These are phyloP conservation scores for Thaumetopoea pityocampa DNA, from an alignment of 1,140 invertebrate genomes.

Conservation along the genomic window DNA sequence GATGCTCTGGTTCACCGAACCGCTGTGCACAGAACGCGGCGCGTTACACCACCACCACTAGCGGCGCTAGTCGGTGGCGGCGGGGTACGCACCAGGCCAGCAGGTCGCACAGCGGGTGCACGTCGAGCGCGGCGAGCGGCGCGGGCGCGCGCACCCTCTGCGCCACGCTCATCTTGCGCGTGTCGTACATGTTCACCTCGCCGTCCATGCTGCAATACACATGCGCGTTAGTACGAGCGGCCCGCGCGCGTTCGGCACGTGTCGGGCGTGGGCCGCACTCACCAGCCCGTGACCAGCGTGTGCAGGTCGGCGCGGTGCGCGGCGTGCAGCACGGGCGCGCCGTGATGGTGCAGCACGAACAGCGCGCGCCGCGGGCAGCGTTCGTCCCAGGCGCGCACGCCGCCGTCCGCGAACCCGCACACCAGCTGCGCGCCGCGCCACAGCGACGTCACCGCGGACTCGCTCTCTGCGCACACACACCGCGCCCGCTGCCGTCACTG, in stretches of 20 bases:
- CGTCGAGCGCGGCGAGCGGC: conserved; percentile 88
- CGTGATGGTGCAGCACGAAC: conserved; percentile 24
- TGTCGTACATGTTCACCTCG: conserved; percentile 89
- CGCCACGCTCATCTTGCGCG: conserved; percentile 81
- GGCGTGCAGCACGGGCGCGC: conserved; percentile 47
- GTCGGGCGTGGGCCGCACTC: neutral
- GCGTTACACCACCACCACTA: no score
- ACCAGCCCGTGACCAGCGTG: conserved; percentile 54
- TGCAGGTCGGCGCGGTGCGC: conserved; percentile 35
- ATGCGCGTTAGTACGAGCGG: neutral
- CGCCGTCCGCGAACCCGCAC: conserved; percentile 73
- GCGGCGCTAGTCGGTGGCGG: no score
- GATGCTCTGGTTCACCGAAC: conserved; percentile 88
- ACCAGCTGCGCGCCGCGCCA: conserved; percentile 39
- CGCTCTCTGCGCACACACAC: conserved; percentile 24
- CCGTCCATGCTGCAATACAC: conserved; percentile 78
- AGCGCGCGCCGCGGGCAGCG: conserved; percentile 23
- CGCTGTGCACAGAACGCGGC: conserved; percentile 75
- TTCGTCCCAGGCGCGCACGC: conserved; percentile 72
- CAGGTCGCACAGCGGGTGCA: conserved; percentile 86
- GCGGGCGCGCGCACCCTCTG: conserved; percentile 79
- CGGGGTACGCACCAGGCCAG: conserved; percentile 89
- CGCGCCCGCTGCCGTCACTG: no score
- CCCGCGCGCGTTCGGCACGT: neutral
- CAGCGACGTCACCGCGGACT: conserved; percentile 34